Evolutionary conservation across 2,113 vertebrate species (phyloP).

Genomic region (Girardinichthys multiradiatus): DNA sequence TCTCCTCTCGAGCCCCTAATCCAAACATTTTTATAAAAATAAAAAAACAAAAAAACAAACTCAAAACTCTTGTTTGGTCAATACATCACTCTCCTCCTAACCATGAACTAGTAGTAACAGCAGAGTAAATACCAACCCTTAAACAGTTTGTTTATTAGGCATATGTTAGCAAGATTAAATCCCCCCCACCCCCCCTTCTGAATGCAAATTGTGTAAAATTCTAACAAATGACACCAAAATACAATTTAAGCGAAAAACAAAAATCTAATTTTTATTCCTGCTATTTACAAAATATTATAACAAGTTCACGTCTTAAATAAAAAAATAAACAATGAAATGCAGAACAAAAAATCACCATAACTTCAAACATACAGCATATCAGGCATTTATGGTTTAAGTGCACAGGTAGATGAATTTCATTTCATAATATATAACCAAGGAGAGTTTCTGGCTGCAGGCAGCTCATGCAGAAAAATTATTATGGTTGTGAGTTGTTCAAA

Average conservation of each 20-base stretch:
- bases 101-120: too few relatives aligned
- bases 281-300: conserved; percentile 74
- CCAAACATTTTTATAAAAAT: not conserved
- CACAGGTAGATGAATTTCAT: conserved; percentile 68
- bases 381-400: conserved; percentile 75
- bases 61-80: not conserved
- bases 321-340: conserved; percentile 35
- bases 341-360: conserved; percentile 42
- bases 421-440: conserved; percentile 36
- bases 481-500: conserved; percentile 29
- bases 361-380: conserved; percentile 42
- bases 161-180: too few relatives aligned
- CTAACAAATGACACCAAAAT: not conserved
- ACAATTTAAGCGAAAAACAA: conserved; percentile 44
- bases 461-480: conserved; percentile 53
- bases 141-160: too few relatives aligned
- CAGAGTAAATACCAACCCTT: too few relatives aligned
- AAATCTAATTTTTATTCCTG: conserved; percentile 64
- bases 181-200: not conserved
- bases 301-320: conserved; percentile 46
- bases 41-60: not conserved
- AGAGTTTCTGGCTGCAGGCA: conserved; percentile 44
- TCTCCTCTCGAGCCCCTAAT: too few relatives aligned
- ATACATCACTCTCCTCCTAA: not conserved
- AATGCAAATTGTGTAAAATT: not conserved